These are phyloP conservation scores for Hydrotaea diabolus DNA, from an alignment of 2,888 invertebrate species.

Conservation along the genomic window DNA sequence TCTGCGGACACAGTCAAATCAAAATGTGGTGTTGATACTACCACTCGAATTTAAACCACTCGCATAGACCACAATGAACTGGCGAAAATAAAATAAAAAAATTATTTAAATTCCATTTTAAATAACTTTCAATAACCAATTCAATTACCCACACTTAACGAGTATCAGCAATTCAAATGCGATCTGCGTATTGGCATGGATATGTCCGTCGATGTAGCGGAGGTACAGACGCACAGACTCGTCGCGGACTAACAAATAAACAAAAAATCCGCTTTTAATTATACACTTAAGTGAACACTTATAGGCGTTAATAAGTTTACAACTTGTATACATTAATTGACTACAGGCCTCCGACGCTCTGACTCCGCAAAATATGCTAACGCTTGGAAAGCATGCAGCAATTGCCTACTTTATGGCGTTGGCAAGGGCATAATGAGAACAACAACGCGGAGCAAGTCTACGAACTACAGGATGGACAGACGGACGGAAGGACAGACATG, in stretches of 20 bases:
- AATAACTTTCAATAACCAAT: constrained; percentile 57
- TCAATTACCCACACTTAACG: constrained; percentile 51
- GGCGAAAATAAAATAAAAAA: too few species aligned
- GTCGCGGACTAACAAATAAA: too few species aligned
- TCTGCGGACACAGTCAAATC: background rate
- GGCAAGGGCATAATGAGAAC: too few species aligned
- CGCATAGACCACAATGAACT: background rate
- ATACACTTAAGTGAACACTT: constrained; percentile 61
- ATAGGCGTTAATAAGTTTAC: constrained; percentile 64
- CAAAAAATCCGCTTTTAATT: constrained; percentile 56
- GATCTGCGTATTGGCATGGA: too few species aligned
- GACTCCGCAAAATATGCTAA: constrained; percentile 19
- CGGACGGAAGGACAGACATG: background rate
- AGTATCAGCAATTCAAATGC: too few species aligned
- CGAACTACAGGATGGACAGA: background rate
- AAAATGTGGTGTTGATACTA: background rate
- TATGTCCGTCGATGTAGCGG: background rate
- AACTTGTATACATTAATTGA: constrained; percentile 38
- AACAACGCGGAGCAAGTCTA: background rate
- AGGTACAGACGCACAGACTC: background rate
- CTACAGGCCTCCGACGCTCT: background rate
- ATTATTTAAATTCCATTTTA: constrained; percentile 51
- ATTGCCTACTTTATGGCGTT: constrained; percentile 5
- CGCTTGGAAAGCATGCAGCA: too few species aligned
- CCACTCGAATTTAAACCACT: background rate